Base-by-base conservation (phyloP, 1,140 invertebrate species). In the Microvelia longipes region DNA sequence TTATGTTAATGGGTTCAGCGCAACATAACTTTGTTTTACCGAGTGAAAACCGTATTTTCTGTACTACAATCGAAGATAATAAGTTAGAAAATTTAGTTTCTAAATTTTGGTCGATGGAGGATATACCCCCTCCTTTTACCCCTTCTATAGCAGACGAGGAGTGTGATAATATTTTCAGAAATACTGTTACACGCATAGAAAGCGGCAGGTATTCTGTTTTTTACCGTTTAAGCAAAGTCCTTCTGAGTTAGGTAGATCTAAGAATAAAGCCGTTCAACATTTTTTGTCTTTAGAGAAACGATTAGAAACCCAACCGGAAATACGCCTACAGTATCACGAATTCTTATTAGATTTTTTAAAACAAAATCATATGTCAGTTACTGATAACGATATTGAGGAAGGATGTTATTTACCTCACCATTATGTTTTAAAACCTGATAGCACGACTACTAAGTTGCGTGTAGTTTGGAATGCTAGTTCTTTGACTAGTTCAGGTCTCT, bases 401-500 rank as follows among this genome's bases (percentile, higher is more conserved):
- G 35, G 35, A 50, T 50, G 35, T 50, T 50, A 11, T 50, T 19
- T 50, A 50, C 35, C 35, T 50, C 35, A 50, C 35, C 35, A 50
- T 19, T 50, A 50, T 50, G 35, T 50, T 19, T 19, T 50, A 50
- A 50, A 50, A 50, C 35, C 35, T 1, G 1, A 24, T 66, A 26
- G 65, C 66, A 26, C 15, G 19, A 73, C 73, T 19, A 74, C 73
- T 25, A 70, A 73, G 26, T 30, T 80, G 0, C 71, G 78, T 2
- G 70, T 75, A 1, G 78, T 79, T 0, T 78, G 75, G 71, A 75
- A 79, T 73, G 78, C 71, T 0, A 75, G 73, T 15, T 73, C 74
- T 1, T 74, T 73, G 50, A 65, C 70, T 0, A 67, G 26, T 62
- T 71, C 69, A 25, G 70, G 69, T 19, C 15, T 73, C n/a, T 77